Evolutionary conservation across 2,113 vertebrate species (phyloP).

Genomic region (Smithornis capensis): DNA sequence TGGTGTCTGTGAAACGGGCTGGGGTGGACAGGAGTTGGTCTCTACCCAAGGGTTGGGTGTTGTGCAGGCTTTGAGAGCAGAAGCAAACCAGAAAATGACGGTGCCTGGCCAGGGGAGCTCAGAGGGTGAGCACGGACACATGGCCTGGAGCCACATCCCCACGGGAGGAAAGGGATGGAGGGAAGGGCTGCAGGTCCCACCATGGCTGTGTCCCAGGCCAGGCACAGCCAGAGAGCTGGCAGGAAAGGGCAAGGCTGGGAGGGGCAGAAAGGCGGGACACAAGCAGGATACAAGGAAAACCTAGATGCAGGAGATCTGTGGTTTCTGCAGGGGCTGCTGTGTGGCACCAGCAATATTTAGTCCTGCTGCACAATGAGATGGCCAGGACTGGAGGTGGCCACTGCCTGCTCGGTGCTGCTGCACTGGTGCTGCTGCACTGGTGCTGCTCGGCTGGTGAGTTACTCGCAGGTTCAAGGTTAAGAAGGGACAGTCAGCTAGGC

Average conservation of each 20-base stretch:
- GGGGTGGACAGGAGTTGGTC: background rate
- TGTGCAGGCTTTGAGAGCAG: background rate
- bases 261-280: background rate
- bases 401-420: background rate
- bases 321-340: background rate
- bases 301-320: background rate
- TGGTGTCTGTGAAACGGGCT: background rate
- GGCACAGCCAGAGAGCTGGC: background rate
- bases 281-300: background rate
- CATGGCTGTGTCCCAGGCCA: rapidly evolving
- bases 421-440: background rate
- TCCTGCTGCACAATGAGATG: background rate
- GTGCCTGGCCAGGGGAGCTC: background rate
- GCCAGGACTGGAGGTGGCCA: background rate
- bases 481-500: background rate
- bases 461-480: background rate
- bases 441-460: background rate
- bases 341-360: background rate
- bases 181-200: background rate
- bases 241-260: background rate
- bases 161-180: background rate
- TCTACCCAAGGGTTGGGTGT: background rate
- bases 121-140: rapidly evolving
- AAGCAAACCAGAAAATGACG: background rate
- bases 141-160: background rate